Conservation (phyloP, 2,797 vertebrate genomes). For the Cynodonichthys magdalenae region DNA sequence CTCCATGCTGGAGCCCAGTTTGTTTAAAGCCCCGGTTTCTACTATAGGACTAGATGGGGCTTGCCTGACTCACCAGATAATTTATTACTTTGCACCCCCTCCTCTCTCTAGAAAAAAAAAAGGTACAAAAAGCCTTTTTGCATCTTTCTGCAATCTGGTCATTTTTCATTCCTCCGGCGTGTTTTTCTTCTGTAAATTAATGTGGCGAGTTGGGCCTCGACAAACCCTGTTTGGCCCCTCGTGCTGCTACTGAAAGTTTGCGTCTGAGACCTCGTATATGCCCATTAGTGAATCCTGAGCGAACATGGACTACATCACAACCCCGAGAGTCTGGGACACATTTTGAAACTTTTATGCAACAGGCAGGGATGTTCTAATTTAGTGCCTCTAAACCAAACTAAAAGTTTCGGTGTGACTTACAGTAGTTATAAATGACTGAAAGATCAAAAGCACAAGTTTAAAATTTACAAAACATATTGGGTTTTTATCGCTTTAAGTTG, state of each 20-base stretch:
- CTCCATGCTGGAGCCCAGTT: constrained; percentile 33
- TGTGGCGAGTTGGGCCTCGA: constrained; percentile 25
- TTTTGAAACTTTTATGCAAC: constrained; percentile 6
- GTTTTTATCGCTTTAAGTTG: no score
- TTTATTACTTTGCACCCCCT: constrained; percentile 48
- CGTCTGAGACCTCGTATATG: constrained; percentile 59
- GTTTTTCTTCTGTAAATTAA: constrained; percentile 52
- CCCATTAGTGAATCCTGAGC: constrained; percentile 44
- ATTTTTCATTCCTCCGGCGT: constrained; percentile 46
- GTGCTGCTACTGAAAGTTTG: constrained; percentile 42
- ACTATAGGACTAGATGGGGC: constrained; percentile 43
- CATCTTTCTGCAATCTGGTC: constrained; percentile 37
- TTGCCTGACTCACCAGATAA: constrained; percentile 32
- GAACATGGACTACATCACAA: constrained; percentile 35
- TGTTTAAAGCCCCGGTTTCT: constrained; percentile 51
- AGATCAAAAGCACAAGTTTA: background rate
- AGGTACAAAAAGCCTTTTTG: constrained; percentile 13
- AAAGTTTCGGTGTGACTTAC: background rate
- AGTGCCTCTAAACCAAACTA: constrained; percentile 3
- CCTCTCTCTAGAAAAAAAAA: constrained; percentile 11
- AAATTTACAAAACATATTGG: constrained; percentile 2
- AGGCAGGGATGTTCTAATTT: constrained; percentile 21
- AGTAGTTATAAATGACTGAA: background rate
- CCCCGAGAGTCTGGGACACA: constrained; percentile 6
- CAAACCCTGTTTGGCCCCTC: constrained; percentile 23